Base-by-base conservation (phyloP, 2,888 invertebrate genomes). In the Timandra comae region DNA sequence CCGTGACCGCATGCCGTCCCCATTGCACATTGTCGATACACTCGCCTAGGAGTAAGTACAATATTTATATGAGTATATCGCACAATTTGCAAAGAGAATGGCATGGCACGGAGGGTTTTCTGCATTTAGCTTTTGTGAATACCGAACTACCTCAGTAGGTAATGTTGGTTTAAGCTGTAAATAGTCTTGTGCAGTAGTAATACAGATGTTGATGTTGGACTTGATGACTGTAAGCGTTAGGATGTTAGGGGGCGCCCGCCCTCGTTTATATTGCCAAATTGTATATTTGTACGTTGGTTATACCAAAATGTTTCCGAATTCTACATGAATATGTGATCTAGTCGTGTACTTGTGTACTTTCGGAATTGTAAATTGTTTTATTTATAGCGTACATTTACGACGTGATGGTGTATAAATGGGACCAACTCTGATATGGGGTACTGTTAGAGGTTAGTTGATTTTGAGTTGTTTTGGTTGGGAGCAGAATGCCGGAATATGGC, bases 331-430 rank as follows among this genome's bases (percentile, higher is more conserved):
- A 84, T 80, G 72, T 78, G 73, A 84, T 85, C 85, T 85, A 85
- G 85, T 84, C 85, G 66, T 82, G 84, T 85, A 84, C n/a, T n/a
- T n/a, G n/a, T 81, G 84, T 84, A 78, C 80, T 84, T 80, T 85
- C 85, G 85, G 85, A 85, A 80, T 75, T 74, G 72, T 78, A 76
- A 70, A 73, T 72, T 80, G 70, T 75, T 78, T 16, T 67, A 80
- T 78, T 80, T 77, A 71, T 80, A 82, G 76, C 63, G 63, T 76
- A 76, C 74, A 69, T 65, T 68, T 67, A 63, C 69, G 69, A 68
- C 57, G 66, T 76, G 69, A 68, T 74, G 65, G 70, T 71, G 78
- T 74, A 66, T 71, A 71, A 66, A 65, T 65, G 85, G 85, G 85
- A 85, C 85, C 85, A 85, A 84, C 80, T 76, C 74, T 77, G 73